Evolutionary conservation across 1,140 invertebrate genomes (phyloP).

Genomic region (Papilio helenus): DNA sequence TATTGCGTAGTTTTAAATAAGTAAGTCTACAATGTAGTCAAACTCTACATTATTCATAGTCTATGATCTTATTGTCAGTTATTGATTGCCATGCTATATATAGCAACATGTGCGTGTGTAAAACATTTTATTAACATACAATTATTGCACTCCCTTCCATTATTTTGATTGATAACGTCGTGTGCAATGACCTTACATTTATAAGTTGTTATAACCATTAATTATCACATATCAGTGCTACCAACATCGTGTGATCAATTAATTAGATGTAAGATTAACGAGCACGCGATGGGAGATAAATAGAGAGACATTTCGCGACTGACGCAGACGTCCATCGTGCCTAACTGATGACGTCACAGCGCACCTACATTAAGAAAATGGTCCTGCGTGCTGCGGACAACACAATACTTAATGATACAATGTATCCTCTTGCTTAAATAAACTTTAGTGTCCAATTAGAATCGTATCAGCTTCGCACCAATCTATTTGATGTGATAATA

Average conservation of each 20-base stretch:
- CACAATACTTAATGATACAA: background rate
- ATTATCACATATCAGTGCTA: background rate
- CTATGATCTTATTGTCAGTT: too few relatives aligned
- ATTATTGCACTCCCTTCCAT: background rate
- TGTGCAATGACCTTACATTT: background rate
- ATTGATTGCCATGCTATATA: too few relatives aligned
- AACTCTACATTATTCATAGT: too few relatives aligned
- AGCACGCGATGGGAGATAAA: conserved; percentile 32
- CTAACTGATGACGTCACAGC: conserved; percentile 19
- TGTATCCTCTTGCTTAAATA: background rate
- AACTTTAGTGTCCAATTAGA: background rate
- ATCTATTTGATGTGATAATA: background rate
- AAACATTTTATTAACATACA: too few relatives aligned
- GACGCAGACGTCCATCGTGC: conserved; percentile 13
- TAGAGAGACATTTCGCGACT: background rate
- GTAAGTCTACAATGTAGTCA: too few relatives aligned
- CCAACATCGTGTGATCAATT: conserved; percentile 24
- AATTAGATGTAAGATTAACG: conserved; percentile 38
- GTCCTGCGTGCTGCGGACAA: background rate
- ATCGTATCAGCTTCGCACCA: background rate
- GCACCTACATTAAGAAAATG: conserved; percentile 24
- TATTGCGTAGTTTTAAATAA: too few relatives aligned
- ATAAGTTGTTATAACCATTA: background rate
- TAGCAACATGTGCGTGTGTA: too few relatives aligned
- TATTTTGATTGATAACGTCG: background rate